A percentile compares a stretch with the other conserved stretches of the same genome.
Conservation (phyloP, 2,797 vertebrate species). For the Xenentodon cancila region DNA sequence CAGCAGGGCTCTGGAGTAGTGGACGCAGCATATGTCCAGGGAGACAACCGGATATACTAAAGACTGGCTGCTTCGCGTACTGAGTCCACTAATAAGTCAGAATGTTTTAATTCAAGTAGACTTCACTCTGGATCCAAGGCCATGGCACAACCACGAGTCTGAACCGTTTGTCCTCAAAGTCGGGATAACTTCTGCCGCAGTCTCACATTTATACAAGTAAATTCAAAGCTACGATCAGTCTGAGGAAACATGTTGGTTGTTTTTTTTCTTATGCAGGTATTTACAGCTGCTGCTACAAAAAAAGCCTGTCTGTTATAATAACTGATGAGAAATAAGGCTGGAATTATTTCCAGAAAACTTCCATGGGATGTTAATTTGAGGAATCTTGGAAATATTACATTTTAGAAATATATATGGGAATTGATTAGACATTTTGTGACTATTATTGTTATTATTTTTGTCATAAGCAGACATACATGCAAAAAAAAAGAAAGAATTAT, state of each 20-base stretch:
- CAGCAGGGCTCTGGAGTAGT: constrained; percentile 66
- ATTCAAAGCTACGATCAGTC: constrained; percentile 27
- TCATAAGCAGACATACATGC: no score
- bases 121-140: constrained; percentile 11
- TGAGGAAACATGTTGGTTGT: constrained; percentile 19
- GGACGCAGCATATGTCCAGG: constrained; percentile 71
- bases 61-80: constrained; percentile 30
- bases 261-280: constrained; percentile 22
- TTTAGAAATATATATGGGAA: no score
- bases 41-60: constrained; percentile 67
- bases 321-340: no score
- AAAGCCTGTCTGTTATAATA: constrained; percentile 20
- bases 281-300: constrained; percentile 18
- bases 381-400: no score
- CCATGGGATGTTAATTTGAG: no score
- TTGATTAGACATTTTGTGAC: no score
- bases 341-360: no score
- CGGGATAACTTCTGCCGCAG: constrained; percentile 60
- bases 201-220: constrained; percentile 25
- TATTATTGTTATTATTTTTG: no score
- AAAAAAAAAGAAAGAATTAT: no score
- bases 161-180: constrained; percentile 55
- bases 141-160: constrained; percentile 22
- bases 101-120: constrained; percentile 52
- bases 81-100: constrained; percentile 46